Conservation (phyloP, 2,888 invertebrate genomes). For the Epirrhoe alternata region DNA sequence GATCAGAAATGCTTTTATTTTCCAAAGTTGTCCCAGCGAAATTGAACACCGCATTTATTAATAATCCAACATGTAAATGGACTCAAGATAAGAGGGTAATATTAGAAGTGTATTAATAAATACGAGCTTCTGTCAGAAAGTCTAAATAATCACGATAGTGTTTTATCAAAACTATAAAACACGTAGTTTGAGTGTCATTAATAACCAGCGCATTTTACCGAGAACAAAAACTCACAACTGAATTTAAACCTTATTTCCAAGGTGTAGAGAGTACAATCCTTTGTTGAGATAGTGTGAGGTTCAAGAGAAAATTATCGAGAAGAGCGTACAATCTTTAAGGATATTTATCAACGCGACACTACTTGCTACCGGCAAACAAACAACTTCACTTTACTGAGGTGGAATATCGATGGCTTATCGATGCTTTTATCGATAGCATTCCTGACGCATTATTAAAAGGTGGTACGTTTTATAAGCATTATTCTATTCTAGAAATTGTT, state of each 20-base stretch:
- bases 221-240: constrained; percentile 27
- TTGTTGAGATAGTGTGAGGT: constrained; percentile 62
- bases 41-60: constrained; percentile 11
- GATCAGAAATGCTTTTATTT: not conserved
- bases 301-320: constrained; percentile 77
- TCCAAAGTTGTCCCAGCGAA: not conserved
- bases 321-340: constrained; percentile 81
- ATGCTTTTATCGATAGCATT: constrained; percentile 35
- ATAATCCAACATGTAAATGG: constrained; percentile 3
- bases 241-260: constrained; percentile 50
- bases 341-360: constrained; percentile 84
- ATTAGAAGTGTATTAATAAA: constrained; percentile 71
- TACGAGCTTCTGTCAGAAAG: constrained; percentile 74
- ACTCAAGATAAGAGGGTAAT: constrained; percentile 67
- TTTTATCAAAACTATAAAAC: constrained; percentile 84
- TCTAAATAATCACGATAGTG: constrained; percentile 82
- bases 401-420: constrained; percentile 40
- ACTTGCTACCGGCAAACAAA: constrained; percentile 83
- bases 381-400: constrained; percentile 77
- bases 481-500: not conserved
- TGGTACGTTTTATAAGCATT: not conserved
- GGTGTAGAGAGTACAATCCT: constrained; percentile 48
- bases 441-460: constrained; percentile 11
- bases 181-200: constrained; percentile 78
- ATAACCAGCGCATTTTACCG: constrained; percentile 66